Evolutionary conservation across 2,888 invertebrate species (phyloP).

Genomic region (Tubulanus polymorphus): DNA sequence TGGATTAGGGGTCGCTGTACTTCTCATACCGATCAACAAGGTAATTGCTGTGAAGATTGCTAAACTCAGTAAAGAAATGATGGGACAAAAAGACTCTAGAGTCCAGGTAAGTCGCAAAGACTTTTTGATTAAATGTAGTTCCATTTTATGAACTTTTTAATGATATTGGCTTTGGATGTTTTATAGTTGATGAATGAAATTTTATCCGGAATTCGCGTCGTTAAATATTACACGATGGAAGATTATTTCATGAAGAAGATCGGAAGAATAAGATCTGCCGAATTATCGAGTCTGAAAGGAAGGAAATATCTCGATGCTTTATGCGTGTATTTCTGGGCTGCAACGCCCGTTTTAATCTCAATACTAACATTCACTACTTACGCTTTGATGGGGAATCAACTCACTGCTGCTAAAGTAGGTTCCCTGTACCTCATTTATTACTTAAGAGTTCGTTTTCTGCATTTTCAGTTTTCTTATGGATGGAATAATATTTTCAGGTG

Average conservation of each 20-base stretch:
- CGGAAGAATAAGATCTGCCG: conserved; percentile 59
- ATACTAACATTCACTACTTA: conserved; percentile 56
- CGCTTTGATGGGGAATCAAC: conserved; percentile 62
- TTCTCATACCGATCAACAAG: conserved; percentile 91
- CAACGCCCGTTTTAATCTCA: conserved; percentile 76
- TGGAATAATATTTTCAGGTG: conserved; percentile 60
- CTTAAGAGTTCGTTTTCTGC: not conserved
- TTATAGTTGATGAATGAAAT: conserved; percentile 75
- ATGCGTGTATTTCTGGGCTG: conserved; percentile 98
- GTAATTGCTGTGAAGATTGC: conserved; percentile 85
- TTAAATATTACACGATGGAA: conserved; percentile 94
- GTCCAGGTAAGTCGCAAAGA: conserved; percentile 60
- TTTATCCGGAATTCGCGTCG: conserved; percentile 78
- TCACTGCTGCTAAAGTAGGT: conserved; percentile 78
- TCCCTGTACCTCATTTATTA: not conserved
- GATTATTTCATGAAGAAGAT: conserved; percentile 69
- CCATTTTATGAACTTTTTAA: not conserved
- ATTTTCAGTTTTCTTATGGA: too few species aligned
- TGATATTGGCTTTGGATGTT: not conserved
- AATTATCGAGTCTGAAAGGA: conserved; percentile 73
- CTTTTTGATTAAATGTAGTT: not conserved
- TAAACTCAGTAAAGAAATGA: conserved; percentile 75
- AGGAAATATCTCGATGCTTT: conserved; percentile 94
- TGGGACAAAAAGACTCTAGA: conserved; percentile 85
- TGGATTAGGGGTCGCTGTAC: conserved; percentile 78